Percentiles rank a stretch among this genome's conserved stretches.
Conservation (phyloP, 2,797 vertebrate genomes). For the Sylvia borin region DNA sequence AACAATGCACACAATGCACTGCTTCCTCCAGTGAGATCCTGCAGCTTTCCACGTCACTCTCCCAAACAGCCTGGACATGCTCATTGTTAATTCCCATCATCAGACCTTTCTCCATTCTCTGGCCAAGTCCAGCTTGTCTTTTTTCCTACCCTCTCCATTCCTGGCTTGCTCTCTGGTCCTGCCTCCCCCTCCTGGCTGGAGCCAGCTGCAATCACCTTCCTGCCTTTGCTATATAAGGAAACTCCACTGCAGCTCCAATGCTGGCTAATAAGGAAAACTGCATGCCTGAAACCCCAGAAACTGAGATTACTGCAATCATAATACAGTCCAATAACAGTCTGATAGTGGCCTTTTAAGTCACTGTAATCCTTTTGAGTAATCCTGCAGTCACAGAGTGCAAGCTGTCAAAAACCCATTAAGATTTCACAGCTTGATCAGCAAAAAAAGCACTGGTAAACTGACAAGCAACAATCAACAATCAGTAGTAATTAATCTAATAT, state of each 20-base stretch:
- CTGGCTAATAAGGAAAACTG: background rate
- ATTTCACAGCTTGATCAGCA: background rate
- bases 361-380: background rate
- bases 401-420: background rate
- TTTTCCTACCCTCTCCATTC: background rate
- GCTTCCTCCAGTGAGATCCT: background rate
- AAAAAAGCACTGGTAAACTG: background rate
- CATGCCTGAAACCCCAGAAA: background rate
- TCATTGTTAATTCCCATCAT: background rate
- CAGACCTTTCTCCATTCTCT: background rate
- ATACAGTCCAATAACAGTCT: background rate
- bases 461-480: background rate
- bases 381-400: background rate
- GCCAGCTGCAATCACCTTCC: background rate
- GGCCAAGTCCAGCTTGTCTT: background rate
- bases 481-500: background rate
- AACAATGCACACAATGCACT: fast-evolving
- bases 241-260: background rate
- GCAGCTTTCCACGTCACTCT: background rate
- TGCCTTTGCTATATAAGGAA: background rate
- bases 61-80: background rate
- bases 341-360: background rate
- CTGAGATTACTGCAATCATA: background rate
- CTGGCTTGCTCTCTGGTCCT: background rate
- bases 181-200: background rate